phyloP scores from a whole-genome alignment of 2,113 vertebrate genomes.

The Climacteris rufus region DNA sequence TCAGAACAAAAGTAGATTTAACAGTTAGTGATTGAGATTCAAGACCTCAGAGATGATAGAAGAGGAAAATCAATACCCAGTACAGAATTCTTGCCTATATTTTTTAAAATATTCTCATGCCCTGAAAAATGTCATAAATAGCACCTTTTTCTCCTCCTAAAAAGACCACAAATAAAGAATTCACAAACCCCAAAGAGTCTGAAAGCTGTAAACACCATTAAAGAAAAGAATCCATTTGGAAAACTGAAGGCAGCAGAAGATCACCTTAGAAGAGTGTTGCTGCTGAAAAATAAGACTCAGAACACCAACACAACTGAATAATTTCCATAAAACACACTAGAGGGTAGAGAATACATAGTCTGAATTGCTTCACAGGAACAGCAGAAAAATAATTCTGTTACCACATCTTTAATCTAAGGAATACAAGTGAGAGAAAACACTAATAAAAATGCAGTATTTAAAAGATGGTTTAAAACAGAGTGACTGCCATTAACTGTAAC shows the following conservation, averaged over 20 bases:
- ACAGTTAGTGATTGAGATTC: background rate
- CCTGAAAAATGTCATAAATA: background rate
- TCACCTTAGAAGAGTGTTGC: background rate
- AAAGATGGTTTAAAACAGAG: slow-evolving; percentile 3
- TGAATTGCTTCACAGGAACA: background rate
- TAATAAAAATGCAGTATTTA: slow-evolving; percentile 29
- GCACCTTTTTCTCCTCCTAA: background rate
- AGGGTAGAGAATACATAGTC: background rate
- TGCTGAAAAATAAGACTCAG: background rate
- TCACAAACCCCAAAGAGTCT: background rate
- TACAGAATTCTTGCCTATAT: background rate
- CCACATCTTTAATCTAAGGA: background rate
- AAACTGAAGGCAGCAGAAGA: background rate
- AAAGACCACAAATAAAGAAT: background rate
- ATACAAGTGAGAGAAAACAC: background rate
- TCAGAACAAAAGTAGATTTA: background rate
- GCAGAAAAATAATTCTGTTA: slow-evolving; percentile 2
- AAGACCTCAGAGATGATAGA: background rate
- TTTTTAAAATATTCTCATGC: background rate
- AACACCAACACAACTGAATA: background rate
- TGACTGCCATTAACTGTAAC: background rate
- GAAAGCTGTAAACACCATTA: background rate
- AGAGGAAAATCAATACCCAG: background rate
- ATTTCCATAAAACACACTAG: background rate
- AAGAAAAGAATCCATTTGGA: background rate